Base-by-base conservation (phyloP, 2,888 invertebrate genomes). In the Diarsia rubi region DNA sequence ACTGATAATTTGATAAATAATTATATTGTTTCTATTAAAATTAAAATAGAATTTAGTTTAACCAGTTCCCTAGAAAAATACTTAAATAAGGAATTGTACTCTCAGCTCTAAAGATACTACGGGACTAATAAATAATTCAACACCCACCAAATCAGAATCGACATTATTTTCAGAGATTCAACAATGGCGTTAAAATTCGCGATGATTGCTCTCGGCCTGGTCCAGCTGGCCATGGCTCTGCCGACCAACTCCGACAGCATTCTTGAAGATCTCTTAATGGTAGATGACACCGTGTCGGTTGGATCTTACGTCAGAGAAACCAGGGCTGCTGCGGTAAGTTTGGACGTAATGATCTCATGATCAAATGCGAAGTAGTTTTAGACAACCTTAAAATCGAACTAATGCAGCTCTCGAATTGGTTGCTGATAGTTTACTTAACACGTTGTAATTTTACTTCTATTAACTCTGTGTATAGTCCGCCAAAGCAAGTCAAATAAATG, bases 221-320 rank as follows among this genome's bases (percentile, higher is more conserved):
- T 95, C 70, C 94, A 94, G 24, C 44, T 94, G 42, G 89, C 87
- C 57, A 84, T 87, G 24, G 90, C 93, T 9, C 72, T 91, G 75
- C 94, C 96, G 0, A 89, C 92, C 6, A 77, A 89, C 71, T 90
- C 94, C 2, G 89, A 91, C 4, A 82, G 90, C 9, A 91, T 91
- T 3, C 90, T 96, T 14, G 92, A 94, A 65, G 96, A 95, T 69
- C 87, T 96, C 78, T 91, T 93, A 78, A 86, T 95, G 74, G 95
- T 93, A 27, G 97, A 95, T 82, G 97, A 97, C 86, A 97, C 97
- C 0, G 92, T 95, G 77, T 93, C 97, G 42, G 97, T 97, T 11
- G 97, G 97, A 76, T 97, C 97, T 12, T 97, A 97, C 81, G 93
- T 97, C 31, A 93, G 97, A 63, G 97, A 97, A 93, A 95, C 97